Evolutionary conservation across 2,797 vertebrate genomes (phyloP).

Genomic region (Esox lucius): DNA sequence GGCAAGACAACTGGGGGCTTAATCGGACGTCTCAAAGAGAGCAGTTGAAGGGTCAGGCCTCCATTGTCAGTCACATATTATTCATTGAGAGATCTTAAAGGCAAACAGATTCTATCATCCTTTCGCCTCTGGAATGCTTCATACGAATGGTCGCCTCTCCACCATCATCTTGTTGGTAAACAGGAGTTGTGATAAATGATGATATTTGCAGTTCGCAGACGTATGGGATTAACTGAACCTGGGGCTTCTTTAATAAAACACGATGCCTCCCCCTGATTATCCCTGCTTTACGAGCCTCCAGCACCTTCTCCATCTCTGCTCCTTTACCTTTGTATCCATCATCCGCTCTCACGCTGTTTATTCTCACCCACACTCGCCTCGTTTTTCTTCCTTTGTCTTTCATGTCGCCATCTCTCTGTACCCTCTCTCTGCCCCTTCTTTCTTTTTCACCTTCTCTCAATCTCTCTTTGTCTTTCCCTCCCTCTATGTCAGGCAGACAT

Average conservation of each 20-base stretch:
- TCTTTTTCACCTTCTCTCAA: slow-evolving; percentile 5
- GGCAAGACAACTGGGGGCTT: slow-evolving; percentile 24
- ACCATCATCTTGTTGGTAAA: slow-evolving; percentile 41
- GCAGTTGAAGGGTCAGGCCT: background rate
- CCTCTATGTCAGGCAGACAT: slow-evolving; percentile 2
- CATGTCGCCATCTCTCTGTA: slow-evolving; percentile 38
- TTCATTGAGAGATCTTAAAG: background rate
- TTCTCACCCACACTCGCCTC: slow-evolving; percentile 28
- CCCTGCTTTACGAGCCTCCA: background rate
- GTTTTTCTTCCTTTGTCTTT: slow-evolving; percentile 46
- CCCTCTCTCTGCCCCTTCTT: slow-evolving; percentile 22
- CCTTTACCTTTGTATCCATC: slow-evolving; percentile 15
- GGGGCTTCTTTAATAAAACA: slow-evolving; percentile 46
- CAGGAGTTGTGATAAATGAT: slow-evolving; percentile 42
- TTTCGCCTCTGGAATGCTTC: background rate
- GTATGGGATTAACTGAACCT: slow-evolving; percentile 33
- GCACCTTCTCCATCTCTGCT: slow-evolving; percentile 18
- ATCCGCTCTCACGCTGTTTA: slow-evolving; percentile 22
- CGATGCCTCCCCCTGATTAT: slow-evolving; percentile 31
- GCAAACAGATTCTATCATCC: background rate
- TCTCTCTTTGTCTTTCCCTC: background rate
- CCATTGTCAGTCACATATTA: background rate
- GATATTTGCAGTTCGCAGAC: slow-evolving; percentile 25
- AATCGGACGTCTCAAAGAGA: background rate
- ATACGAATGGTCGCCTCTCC: slow-evolving; percentile 3